These are phyloP conservation scores for Parazoanthus swiftii DNA, from an alignment of 92 coral and sea anemone species.

Conservation along the genomic window DNA sequence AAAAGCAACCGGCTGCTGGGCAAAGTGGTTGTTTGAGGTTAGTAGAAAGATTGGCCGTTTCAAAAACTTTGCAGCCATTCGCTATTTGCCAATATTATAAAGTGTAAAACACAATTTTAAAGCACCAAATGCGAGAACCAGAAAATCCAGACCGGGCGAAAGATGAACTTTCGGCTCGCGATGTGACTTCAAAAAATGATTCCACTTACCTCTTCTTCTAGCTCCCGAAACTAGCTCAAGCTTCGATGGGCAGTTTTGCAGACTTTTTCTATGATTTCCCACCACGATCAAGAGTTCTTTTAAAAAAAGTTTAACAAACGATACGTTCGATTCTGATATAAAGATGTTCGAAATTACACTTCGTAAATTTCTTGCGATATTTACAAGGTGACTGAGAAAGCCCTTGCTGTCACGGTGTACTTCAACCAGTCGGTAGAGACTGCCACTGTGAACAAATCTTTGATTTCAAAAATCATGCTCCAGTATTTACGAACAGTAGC, in stretches of 20 bases:
- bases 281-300: slow-evolving; percentile 17
- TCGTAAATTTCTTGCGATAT: neutral
- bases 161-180: neutral
- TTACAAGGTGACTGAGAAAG: slow-evolving; percentile 44
- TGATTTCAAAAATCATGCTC: slow-evolving; percentile 42
- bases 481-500: slow-evolving; percentile 10
- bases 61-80: neutral
- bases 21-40: too few relatives aligned
- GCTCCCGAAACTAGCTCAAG: neutral
- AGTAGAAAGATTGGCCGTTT: neutral
- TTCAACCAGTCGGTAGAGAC: slow-evolving; percentile 74
- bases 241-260: neutral
- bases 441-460: slow-evolving; percentile 38
- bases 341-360: neutral
- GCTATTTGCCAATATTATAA: neutral
- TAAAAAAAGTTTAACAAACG: neutral
- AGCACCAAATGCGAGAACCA: neutral
- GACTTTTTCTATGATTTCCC: neutral
- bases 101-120: neutral
- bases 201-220: neutral
- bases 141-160: neutral
- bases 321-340: neutral
- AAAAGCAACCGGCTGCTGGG: neutral
- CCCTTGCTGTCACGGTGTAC: slow-evolving; percentile 60
- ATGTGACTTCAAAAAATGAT: neutral